Evolutionary conservation across 2,113 vertebrate genomes (phyloP).

Genomic region (Fregetta grallaria): DNA sequence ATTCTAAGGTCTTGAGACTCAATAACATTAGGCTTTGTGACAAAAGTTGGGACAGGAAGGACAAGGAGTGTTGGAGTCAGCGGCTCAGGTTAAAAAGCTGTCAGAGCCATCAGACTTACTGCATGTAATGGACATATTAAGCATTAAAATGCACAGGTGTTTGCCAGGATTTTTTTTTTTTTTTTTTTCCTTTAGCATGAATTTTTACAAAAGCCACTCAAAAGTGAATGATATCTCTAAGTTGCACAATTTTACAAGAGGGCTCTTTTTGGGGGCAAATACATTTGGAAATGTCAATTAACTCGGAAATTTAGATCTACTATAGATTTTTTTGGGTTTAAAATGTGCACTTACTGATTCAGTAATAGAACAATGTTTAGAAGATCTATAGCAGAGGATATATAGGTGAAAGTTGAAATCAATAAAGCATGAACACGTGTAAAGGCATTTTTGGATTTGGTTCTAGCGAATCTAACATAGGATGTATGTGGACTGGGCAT

Average conservation of each 20-base stretch:
- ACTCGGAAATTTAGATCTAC: background rate
- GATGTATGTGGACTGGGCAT: background rate
- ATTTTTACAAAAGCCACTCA: background rate
- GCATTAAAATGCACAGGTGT: background rate
- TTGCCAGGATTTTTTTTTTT: background rate
- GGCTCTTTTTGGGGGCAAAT: background rate
- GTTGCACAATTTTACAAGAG: background rate
- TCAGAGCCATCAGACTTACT: background rate
- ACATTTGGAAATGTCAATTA: background rate
- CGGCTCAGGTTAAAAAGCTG: background rate
- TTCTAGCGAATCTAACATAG: background rate
- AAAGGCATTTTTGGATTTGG: background rate
- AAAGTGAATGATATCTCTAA: background rate
- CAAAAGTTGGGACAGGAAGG: background rate
- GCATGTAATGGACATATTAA: background rate
- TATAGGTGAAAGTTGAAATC: background rate
- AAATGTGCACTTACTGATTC: background rate
- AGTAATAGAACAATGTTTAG: background rate
- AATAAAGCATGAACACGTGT: background rate
- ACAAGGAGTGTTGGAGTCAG: background rate
- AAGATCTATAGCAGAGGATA: background rate
- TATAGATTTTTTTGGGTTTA: background rate
- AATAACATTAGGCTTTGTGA: background rate
- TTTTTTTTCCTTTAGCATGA: background rate
- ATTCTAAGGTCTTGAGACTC: background rate